Evolutionary conservation across 1,140 invertebrate genomes (phyloP), one percentile per base, ranked within the genome.

Genomic region (Aphaenogaster ashmeadi): DNA sequence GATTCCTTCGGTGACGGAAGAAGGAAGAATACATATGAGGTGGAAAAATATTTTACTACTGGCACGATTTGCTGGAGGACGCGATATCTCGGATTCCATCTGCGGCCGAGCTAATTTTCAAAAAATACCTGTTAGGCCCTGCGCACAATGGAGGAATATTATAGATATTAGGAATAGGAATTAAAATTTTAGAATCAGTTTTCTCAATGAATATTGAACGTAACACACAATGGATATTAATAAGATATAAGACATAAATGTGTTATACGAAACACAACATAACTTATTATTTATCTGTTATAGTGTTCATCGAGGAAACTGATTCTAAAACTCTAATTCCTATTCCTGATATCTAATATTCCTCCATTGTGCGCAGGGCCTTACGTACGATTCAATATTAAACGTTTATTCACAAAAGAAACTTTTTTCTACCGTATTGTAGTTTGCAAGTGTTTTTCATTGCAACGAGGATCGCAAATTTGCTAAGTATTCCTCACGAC

Each of bases 11-110:
- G 41, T 41, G 66, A 41, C 11, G n/a, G 13, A 44, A 33, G 15
- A 8, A 15, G 36, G 21, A 56, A 50, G 62, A 86, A 56, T 33
- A 11, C 15, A 18, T 11, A n/a, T n/a, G 50, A 71, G 27, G 80
- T 84, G 81, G 74, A 80, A 89, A 77, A 85, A 79, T 89, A 89
- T 74, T 67, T 77, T 67, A 89, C 56, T 54, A 56, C 60, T 27
- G 52, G 41, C 15, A 38, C 21, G 80, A 38, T 58, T 27, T 38
- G 66, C 38, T 56, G 38, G 41, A 50, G 66, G 6, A 44, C n/a
- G 62, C 60, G 15, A 72, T 47, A 44, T 13, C 21, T 81, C 7
- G 80, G 44, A 60, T 84, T 75, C 21, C 66, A 58, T 72, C 38
- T 69, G 52, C n/a, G 33, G 15, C 4, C 36, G 78, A 41, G 52